Percentiles rank a stretch among this genome's conserved stretches.
Evolutionary conservation across 2,113 vertebrate genomes (phyloP).

Genomic region (Condylura cristata): DNA sequence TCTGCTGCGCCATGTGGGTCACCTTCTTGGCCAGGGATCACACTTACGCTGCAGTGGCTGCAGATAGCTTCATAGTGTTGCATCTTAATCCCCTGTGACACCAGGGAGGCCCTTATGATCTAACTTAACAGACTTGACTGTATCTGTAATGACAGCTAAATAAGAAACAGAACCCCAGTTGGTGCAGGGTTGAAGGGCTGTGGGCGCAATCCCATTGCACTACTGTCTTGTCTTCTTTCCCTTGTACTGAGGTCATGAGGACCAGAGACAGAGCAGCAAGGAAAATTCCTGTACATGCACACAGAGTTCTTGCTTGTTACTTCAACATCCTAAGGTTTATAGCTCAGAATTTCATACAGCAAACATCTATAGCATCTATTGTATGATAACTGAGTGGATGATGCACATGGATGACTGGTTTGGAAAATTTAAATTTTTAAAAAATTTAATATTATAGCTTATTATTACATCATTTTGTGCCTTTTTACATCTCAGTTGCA

Average conservation of each 20-base stretch:
- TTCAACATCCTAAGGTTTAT: neutral
- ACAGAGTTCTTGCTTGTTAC: neutral
- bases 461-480: no score
- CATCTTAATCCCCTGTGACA: no score
- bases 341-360: neutral
- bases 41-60: no score
- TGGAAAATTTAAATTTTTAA: neutral
- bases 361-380: neutral
- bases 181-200: neutral
- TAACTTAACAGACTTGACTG: neutral
- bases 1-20: no score
- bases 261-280: neutral
- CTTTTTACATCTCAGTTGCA: no score
- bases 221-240: neutral
- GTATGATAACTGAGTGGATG: neutral
- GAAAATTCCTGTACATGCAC: neutral
- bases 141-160: neutral
- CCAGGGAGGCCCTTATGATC: no score
- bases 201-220: neutral
- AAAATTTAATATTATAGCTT: no score
- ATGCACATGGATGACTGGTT: no score
- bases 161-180: neutral
- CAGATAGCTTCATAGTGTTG: no score
- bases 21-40: no score
- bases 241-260: neutral